Conservation (phyloP, 2,113 vertebrate species). For the Glareola pratincola region DNA sequence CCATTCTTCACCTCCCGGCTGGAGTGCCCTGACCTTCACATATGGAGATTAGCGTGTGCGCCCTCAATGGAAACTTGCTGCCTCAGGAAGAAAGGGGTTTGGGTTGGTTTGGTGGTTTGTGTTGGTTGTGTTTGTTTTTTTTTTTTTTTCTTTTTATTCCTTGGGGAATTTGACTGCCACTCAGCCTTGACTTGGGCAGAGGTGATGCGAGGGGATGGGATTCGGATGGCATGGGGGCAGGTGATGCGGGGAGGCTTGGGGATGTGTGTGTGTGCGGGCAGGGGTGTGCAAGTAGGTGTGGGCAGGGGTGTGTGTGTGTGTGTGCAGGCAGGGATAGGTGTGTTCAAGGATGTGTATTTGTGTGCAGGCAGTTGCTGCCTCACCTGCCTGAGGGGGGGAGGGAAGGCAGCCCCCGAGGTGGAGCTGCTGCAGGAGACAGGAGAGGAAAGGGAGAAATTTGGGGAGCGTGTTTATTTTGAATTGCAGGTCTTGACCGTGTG, state of each 20-base stretch:
- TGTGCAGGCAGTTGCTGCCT: neutral
- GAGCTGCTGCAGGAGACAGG: neutral
- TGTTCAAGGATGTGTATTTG: neutral
- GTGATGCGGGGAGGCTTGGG: neutral
- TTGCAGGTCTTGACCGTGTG: rapidly evolving
- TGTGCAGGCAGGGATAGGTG: too few relatives aligned
- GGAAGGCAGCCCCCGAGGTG: neutral
- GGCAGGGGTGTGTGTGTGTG: too few relatives aligned
- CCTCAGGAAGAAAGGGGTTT: conserved; percentile 68
- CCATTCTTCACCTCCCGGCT: conserved; percentile 77
- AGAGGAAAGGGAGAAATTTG: neutral
- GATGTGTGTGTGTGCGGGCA: neutral
- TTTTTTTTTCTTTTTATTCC: neutral
- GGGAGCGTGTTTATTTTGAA: neutral
- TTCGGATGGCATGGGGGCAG: conserved; percentile 30
- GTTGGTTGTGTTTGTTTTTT: neutral
- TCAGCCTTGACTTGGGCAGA: conserved; percentile 76
- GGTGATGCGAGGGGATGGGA: conserved; percentile 72
- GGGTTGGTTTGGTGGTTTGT: neutral
- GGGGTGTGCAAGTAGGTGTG: too few relatives aligned
- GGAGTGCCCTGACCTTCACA: conserved; percentile 85
- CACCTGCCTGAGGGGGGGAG: neutral
- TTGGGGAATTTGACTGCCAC: conserved; percentile 72
- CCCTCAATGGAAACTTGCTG: conserved; percentile 75
- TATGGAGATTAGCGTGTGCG: conserved; percentile 92